These are phyloP conservation scores for Poeciliopsis infans DNA, from an alignment of 2,797 vertebrate genomes.

Conservation along the genomic window DNA sequence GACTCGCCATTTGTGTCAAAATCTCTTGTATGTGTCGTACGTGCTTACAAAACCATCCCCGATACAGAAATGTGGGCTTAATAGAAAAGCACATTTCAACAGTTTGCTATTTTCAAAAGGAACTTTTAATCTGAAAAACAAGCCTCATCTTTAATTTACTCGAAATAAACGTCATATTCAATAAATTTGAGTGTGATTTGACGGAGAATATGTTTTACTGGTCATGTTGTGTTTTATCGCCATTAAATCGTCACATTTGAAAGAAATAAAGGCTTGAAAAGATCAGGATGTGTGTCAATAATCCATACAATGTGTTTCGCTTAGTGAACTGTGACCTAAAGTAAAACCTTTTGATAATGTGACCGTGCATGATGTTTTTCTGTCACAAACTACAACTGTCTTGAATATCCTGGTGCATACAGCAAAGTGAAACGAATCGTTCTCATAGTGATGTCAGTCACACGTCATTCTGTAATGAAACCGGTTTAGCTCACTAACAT, in stretches of 20 bases:
- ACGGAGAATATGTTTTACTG: neutral
- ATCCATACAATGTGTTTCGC: no score
- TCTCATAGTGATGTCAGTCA: neutral
- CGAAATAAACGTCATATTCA: accelerated
- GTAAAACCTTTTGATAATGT: neutral
- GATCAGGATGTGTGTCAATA: no score
- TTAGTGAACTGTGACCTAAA: no score
- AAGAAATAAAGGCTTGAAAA: neutral
- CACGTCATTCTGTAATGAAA: neutral
- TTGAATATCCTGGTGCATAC: neutral
- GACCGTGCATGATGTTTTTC: neutral
- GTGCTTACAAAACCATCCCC: neutral
- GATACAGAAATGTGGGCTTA: neutral
- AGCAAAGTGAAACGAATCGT: neutral
- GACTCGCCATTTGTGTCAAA: neutral
- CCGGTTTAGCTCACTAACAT: neutral
- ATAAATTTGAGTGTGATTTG: neutral
- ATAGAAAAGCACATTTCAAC: no score
- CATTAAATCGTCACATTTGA: neutral
- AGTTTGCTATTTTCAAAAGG: no score
- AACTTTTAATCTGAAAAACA: no score
- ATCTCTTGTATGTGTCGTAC: neutral
- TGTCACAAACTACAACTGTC: neutral
- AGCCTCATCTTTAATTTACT: neutral
- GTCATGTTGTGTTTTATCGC: neutral